Conservation (phyloP, 2,113 vertebrate species). For the Dendrocopos noguchii region DNA sequence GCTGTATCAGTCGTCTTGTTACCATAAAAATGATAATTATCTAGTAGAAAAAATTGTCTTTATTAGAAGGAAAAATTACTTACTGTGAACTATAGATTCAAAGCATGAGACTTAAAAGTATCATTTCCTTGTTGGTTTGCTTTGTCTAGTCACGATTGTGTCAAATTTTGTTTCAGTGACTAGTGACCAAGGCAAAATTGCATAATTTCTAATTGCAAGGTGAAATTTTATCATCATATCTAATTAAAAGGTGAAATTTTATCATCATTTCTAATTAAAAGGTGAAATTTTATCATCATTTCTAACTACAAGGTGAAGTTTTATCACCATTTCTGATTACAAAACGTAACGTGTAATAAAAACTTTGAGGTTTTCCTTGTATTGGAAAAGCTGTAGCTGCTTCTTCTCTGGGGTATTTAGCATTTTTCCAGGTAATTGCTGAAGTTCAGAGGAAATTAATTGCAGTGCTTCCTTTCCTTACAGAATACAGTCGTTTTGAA, state of each 20-base stretch:
- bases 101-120: neutral
- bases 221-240: neutral
- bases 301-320: neutral
- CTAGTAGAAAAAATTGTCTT: neutral
- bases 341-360: neutral
- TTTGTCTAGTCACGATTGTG: neutral
- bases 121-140: neutral
- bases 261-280: neutral
- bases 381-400: neutral
- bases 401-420: neutral
- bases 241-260: neutral
- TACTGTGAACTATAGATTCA: neutral
- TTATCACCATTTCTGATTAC: neutral
- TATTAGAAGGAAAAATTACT: neutral
- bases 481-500: constrained; percentile 95
- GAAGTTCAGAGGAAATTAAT: neutral
- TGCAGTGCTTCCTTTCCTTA: neutral
- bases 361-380: neutral
- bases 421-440: neutral
- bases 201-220: neutral
- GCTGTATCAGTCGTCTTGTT: neutral
- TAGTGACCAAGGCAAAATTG: neutral
- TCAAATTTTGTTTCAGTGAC: neutral
- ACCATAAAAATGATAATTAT: neutral
- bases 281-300: neutral